Base-by-base conservation (phyloP, 2,113 vertebrate genomes). In the Felis catus region DNA sequence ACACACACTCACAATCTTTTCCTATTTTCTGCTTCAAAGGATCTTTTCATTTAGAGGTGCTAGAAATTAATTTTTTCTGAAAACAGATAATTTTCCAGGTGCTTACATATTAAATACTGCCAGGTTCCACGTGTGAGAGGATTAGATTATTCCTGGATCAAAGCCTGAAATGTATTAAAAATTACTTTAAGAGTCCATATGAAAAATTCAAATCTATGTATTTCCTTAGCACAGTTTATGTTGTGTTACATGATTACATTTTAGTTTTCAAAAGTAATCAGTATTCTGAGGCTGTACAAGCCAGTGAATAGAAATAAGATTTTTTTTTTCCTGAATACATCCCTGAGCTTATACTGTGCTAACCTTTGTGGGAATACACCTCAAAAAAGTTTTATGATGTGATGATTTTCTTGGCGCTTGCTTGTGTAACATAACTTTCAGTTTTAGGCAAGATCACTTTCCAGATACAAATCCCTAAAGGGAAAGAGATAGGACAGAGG, bases 61-160 rank as follows among this genome's bases (percentile, higher is more conserved):
- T 79, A 94, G 31, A 91, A 98, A 96, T 81, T 93, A 97, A 81
- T 91, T 95, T 92, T 96, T 96, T 96, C 74, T 76, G 7, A 94
- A 94, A 94, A 39, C 7, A 84, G 33, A 87, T 80, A 87, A 89
- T 80, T 86, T 94, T 79, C 21, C 18, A 89, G 33, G 48, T 65
- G 36, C 71, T 97, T 80, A 65, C 19, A 74, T 95, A 89, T 53
- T 91, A 84, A 63, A 91, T 89, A 95, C 80, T 90, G 41, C 45
- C 71, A 94, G 95, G 65, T 19, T 83, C 19, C n/a, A 61, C 18
- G 33, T 91, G 23, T 88, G 65, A 93, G 25, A 88, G 53, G 53
- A 78, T 96, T 97, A 85, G 21, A 65, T 91, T 89, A 82, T 94
- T 91, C 55, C 86, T 93, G 14, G 27, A 95, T 55, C 70, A 93